Evolutionary conservation across 2,113 vertebrate species (phyloP).

Genomic region (Castor canadensis): DNA sequence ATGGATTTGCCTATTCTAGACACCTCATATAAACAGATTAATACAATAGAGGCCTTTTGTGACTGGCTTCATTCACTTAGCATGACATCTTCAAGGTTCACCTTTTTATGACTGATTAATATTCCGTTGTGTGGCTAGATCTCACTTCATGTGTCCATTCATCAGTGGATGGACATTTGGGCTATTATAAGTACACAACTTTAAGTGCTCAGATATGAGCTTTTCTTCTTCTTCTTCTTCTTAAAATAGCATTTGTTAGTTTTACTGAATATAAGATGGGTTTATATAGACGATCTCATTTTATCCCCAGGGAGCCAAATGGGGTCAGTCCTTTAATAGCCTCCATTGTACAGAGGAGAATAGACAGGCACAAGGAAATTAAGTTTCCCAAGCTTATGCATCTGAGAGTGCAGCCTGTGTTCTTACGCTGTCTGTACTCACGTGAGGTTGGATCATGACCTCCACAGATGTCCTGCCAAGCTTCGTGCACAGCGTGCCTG

Average conservation of each 20-base stretch:
- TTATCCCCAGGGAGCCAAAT: neutral
- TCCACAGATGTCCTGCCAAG: neutral
- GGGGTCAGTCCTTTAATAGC: neutral
- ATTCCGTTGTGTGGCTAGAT: neutral
- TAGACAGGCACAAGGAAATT: neutral
- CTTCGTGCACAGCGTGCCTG: neutral
- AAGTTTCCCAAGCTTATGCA: neutral
- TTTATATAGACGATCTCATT: neutral
- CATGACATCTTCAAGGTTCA: neutral
- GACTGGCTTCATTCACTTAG: neutral
- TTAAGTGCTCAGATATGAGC: neutral
- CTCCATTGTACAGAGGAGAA: neutral
- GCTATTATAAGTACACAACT: too few species aligned
- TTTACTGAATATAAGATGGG: neutral
- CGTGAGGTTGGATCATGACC: too few species aligned
- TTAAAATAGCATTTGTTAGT: neutral
- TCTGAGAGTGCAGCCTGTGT: neutral
- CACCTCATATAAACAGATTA: neutral
- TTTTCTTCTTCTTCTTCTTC: neutral
- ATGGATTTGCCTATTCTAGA: neutral
- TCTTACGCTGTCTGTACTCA: neutral
- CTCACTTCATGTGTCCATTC: neutral
- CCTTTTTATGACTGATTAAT: neutral
- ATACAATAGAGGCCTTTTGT: accelerated
- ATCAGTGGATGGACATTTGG: neutral